Evolutionary conservation across 2,113 vertebrate genomes (phyloP).

Genomic region (Scopus umbretta): DNA sequence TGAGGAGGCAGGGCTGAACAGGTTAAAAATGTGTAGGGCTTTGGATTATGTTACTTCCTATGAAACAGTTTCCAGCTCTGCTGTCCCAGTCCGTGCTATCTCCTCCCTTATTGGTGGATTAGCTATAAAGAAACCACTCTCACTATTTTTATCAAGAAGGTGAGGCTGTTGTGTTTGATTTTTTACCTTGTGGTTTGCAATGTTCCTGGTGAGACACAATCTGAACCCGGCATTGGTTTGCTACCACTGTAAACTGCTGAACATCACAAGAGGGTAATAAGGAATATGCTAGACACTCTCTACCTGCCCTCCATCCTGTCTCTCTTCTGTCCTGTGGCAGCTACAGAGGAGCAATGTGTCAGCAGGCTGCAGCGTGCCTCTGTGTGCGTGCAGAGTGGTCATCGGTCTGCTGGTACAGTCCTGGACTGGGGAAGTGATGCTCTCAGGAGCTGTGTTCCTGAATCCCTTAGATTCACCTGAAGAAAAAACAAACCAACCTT

Average conservation of each 20-base stretch:
- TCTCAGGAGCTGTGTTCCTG: neutral
- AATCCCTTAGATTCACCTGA: neutral
- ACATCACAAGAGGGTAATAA: neutral
- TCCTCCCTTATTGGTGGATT: neutral
- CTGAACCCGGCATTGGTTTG: neutral
- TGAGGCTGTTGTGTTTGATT: neutral
- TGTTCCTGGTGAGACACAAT: neutral
- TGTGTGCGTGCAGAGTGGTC: fast-evolving
- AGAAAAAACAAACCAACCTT: neutral
- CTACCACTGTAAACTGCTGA: neutral
- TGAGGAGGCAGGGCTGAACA: neutral
- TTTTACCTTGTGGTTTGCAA: neutral
- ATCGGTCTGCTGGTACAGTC: neutral
- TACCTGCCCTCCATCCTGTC: neutral
- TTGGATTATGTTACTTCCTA: neutral
- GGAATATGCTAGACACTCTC: neutral
- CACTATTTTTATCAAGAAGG: neutral
- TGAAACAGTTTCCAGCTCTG: neutral
- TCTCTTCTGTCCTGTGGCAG: neutral
- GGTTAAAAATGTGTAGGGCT: neutral
- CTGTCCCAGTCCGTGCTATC: neutral
- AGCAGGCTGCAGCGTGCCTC: neutral
- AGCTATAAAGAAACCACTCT: conserved; percentile 4
- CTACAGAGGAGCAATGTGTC: neutral
- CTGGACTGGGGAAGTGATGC: neutral